These are phyloP conservation scores for Scomber colias DNA, from an alignment of 2,113 vertebrate species.

Conservation along the genomic window DNA sequence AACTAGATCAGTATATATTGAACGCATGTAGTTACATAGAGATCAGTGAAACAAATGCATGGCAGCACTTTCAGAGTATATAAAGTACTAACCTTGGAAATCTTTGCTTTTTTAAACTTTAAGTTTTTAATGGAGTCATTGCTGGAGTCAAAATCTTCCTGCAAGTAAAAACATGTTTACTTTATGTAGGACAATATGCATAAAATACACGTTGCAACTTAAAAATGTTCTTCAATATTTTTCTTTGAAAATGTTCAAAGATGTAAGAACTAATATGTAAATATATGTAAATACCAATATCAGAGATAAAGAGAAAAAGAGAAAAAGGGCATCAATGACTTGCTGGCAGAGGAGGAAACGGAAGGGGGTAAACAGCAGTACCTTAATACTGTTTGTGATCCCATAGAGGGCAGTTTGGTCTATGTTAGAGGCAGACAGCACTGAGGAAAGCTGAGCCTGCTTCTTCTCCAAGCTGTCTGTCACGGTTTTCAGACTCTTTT, in stretches of 20 bases:
- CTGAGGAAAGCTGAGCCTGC: slow-evolving; percentile 87
- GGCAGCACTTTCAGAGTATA: neutral
- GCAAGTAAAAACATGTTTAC: slow-evolving; percentile 7
- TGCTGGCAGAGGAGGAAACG: neutral
- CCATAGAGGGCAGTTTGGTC: slow-evolving; percentile 83
- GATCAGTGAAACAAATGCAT: neutral
- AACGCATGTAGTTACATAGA: neutral
- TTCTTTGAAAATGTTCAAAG: neutral
- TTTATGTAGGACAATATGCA: neutral
- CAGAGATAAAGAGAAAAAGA: neutral
- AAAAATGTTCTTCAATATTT: too few relatives aligned
- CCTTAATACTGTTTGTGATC: slow-evolving; percentile 88
- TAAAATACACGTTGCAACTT: neutral
- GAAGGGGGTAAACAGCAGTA: slow-evolving; percentile 51
- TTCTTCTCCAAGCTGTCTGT: slow-evolving; percentile 84
- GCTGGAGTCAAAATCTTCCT: slow-evolving; percentile 46
- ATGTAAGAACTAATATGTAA: too few relatives aligned
- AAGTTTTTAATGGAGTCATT: slow-evolving; percentile 47
- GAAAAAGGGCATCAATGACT: neutral
- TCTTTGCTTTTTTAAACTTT: slow-evolving; percentile 30
- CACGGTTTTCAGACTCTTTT: slow-evolving; percentile 86
- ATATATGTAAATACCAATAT: neutral
- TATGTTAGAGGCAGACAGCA: slow-evolving; percentile 86
- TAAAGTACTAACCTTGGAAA: slow-evolving; percentile 48
- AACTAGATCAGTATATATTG: neutral